Base-by-base conservation (phyloP, 2,113 vertebrate species). In the Hirundichthys speculiger region DNA sequence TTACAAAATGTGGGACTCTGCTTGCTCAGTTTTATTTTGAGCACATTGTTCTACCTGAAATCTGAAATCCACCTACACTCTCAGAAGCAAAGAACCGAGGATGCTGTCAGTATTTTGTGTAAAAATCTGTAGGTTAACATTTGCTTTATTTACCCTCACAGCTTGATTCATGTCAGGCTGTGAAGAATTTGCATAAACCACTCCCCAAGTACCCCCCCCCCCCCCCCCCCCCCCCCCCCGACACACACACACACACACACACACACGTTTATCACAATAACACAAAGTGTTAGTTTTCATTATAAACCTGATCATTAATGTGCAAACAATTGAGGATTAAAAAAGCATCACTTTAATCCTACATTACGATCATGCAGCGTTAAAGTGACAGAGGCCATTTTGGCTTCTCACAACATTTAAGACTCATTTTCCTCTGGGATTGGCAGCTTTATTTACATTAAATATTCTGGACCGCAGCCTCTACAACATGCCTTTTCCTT, bases 371-470 rank as follows among this genome's bases (percentile, higher is more conserved):
- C 64, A 86, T 76, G 73, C 81, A 51, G 11, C 65, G 72, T 87
- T 77, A 82, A 79, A 87, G 73, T 64, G 60, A n/a, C 56, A 34
- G 24, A 61, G 16, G 5, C 56, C 21, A 20, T 63, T 60, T 47
- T n/a, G 27, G 21, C 49, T 20, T 51, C 54, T 41, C 53, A 13
- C 69, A 43, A 61, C 47, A 52, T 55, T 77, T 57, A 73, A 88
- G 57, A 79, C 56, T 75, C 51, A 75, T 84, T 83, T 79, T 64
- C 59, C 54, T 57, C 16, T 42, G 72, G 66, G 72, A 86, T 77
- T 73, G 58, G 69, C 64, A 56, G 72, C 46, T 73, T 88, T 90
- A 79, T 87, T 84, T 80, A 75, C 75, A 84, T 82, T 73, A 65
- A 58, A 81, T 81, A 83, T 85, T 66, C 69, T 65, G 58, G 72